These are phyloP conservation scores for Epizoanthus stellaris DNA, from an alignment of 92 coral and sea anemone genomes.

Conservation along the genomic window DNA sequence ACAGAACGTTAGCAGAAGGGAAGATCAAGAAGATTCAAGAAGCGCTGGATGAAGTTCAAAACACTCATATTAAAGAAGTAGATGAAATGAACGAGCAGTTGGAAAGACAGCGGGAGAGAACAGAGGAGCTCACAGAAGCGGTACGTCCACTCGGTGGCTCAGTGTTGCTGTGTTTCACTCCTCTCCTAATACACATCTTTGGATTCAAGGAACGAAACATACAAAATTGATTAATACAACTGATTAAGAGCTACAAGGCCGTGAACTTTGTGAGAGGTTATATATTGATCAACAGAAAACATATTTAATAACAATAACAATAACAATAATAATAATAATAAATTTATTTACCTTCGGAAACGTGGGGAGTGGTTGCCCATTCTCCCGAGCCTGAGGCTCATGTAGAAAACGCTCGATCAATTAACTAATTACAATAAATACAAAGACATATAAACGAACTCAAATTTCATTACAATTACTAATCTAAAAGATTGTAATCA, in stretches of 20 bases:
- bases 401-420: too few relatives aligned
- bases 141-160: constrained; percentile 50
- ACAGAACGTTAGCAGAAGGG: constrained; percentile 58
- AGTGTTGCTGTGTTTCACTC: neutral
- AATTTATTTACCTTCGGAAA: too few relatives aligned
- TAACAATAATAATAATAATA: too few relatives aligned
- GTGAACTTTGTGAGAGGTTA: neutral
- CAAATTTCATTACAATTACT: too few relatives aligned
- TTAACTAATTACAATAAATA: too few relatives aligned
- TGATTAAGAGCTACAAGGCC: too few relatives aligned
- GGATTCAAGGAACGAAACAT: neutral
- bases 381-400: too few relatives aligned
- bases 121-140: constrained; percentile 87
- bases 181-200: neutral
- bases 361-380: too few relatives aligned
- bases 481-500: too few relatives aligned
- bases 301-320: too few relatives aligned
- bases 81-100: constrained; percentile 83
- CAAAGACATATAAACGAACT: too few relatives aligned
- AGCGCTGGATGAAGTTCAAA: constrained; percentile 75
- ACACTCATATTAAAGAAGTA: constrained; percentile 72
- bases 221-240: neutral
- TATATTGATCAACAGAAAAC: neutral
- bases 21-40: constrained; percentile 70
- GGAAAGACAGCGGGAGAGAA: constrained; percentile 75